These are phyloP conservation scores for Botia kubotai DNA, from an alignment of 2,797 vertebrate species.

Conservation along the genomic window DNA sequence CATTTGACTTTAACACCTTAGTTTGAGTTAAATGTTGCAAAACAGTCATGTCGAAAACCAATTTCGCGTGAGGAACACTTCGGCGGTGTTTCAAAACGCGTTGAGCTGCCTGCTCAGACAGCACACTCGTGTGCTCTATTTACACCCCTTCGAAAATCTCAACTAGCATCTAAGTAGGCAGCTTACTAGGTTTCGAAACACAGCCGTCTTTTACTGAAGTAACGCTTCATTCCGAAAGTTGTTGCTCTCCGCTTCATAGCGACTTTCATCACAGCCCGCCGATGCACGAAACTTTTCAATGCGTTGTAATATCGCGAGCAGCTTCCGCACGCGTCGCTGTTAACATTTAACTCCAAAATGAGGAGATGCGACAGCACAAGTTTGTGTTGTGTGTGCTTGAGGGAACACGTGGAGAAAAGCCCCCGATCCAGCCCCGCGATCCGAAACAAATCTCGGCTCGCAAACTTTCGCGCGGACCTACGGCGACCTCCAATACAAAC, in stretches of 20 bases:
- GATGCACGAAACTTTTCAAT: constrained; percentile 8
- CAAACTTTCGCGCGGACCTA: constrained; percentile 57
- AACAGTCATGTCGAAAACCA: constrained; percentile 14
- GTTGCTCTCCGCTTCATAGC: background rate
- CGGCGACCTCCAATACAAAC: constrained; percentile 32
- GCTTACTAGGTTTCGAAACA: constrained; percentile 10
- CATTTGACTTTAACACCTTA: background rate
- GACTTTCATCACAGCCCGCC: background rate
- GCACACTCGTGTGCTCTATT: background rate
- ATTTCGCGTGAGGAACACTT: background rate
- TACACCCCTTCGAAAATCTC: too few relatives aligned
- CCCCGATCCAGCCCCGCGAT: constrained; percentile 60
- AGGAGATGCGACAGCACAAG: background rate
- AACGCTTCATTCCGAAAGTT: constrained; percentile 14
- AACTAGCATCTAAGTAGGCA: background rate
- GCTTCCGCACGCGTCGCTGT: background rate
- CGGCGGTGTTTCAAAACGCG: background rate
- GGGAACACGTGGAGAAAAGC: constrained; percentile 73
- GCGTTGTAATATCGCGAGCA: background rate
- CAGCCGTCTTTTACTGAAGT: background rate
- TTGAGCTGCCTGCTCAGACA: background rate
- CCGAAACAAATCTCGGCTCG: constrained; percentile 74
- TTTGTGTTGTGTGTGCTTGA: constrained; percentile 52
- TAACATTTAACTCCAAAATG: background rate
- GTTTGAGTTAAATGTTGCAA: constrained; percentile 1